Evolutionary conservation across 2,113 vertebrate genomes (phyloP), one percentile per base, ranked within the genome.

Genomic region (Scopus umbretta): DNA sequence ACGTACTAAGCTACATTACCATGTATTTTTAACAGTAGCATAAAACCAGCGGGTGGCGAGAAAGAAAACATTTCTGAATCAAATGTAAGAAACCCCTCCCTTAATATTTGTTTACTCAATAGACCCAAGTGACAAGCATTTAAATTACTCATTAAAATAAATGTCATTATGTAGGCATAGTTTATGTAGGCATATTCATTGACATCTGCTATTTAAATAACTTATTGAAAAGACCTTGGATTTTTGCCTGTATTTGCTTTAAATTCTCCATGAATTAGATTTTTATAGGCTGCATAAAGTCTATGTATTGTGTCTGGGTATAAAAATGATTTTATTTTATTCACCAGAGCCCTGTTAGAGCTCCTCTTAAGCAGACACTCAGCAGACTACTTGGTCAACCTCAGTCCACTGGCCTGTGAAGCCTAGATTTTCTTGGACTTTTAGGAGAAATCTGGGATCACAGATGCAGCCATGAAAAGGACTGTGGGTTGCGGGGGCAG

Each of bases 181-280:
- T 89, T 96, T 94, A 80, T 80, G 40, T 62, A 91, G 75, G 62
- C 68, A 66, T 87, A 87, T 80, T 86, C 79, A 73, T 62, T 92
- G 93, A 32, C 79, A 88, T 73, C 66, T 96, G 62, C 71, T 91
- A 83, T 95, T 95, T 80, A 90, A 92, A 87, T 90, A 93, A 82
- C 19, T 53, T 92, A 52, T 34, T 92, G 75, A 92, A 86, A 84
- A 92, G 49, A 83, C 20, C 32, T 82, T 95, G 71, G 81, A 58
- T 71, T 92, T 94, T 91, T 96, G 73, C 70, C 76, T 42, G 11
- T 76, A 82, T 90, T 92, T 88, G 34, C 70, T 82, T 76, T 90
- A 76, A 91, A 61, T 65, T 90, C 63, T 83, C 22, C 7, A 36
- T 79, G 23, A 85, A 63, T 82, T 9, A 79, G 40, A 50, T 84